These are phyloP conservation scores for Corydoras maculifer DNA, from an alignment of 2,113 vertebrate genomes.

Conservation along the genomic window DNA sequence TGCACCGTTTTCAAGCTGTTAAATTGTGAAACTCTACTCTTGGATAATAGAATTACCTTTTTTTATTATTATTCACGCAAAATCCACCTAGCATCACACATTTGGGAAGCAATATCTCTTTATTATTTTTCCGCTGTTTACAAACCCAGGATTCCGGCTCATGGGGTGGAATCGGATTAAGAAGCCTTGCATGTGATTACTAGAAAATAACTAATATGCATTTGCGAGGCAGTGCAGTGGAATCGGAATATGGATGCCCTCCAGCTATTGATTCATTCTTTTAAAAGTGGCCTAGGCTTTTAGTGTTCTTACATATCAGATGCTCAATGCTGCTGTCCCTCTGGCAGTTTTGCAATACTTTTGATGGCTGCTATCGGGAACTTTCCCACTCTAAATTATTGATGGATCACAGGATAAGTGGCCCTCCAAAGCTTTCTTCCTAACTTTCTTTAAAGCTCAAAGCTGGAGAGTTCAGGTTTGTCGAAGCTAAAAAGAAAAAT, in stretches of 20 bases:
- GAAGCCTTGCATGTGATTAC: conserved; percentile 59
- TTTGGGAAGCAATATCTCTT: background rate
- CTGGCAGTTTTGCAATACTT: conserved; percentile 65
- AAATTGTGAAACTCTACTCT: conserved; percentile 5
- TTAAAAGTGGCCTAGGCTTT: conserved; percentile 61
- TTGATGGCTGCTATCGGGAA: conserved; percentile 56
- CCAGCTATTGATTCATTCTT: conserved; percentile 66
- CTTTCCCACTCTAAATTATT: conserved; percentile 60
- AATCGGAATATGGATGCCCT: conserved; percentile 65
- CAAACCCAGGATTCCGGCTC: conserved; percentile 29
- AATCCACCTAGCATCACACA: background rate
- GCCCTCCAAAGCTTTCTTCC: conserved; percentile 46
- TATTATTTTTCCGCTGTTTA: background rate
- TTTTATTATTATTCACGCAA: background rate
- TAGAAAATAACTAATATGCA: conserved; percentile 60
- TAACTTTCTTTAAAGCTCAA: conserved; percentile 41
- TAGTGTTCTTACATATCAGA: conserved; percentile 59
- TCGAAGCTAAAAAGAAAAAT: background rate
- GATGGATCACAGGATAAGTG: conserved; percentile 55
- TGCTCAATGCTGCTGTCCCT: conserved; percentile 54
- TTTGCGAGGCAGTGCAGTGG: conserved; percentile 56
- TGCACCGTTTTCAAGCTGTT: conserved; percentile 22
- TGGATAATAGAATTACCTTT: background rate
- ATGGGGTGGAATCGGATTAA: conserved; percentile 56
- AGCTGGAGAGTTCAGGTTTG: conserved; percentile 23